Evolutionary conservation across 2,113 vertebrate genomes (phyloP).

Genomic region (Macaca mulatta): DNA sequence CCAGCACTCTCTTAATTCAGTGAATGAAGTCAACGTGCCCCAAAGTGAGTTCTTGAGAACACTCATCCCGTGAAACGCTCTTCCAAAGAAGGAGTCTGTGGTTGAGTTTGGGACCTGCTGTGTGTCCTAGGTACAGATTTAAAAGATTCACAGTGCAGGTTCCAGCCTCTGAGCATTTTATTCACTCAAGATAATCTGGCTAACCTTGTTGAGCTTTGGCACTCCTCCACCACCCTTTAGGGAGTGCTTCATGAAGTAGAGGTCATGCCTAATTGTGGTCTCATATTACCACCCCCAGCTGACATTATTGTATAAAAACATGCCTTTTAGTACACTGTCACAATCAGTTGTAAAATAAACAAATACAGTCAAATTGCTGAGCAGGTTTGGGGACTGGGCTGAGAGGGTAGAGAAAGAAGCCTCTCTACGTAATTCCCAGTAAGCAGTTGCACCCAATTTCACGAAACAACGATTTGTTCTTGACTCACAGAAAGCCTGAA

Average conservation of each 20-base stretch:
- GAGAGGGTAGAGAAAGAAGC: background rate
- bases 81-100: background rate
- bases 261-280: background rate
- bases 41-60: background rate
- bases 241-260: background rate
- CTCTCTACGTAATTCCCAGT: background rate
- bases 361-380: background rate
- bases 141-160: background rate
- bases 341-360: background rate
- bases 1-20: background rate
- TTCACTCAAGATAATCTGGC: background rate
- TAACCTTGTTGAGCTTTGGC: background rate
- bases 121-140: background rate
- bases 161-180: background rate
- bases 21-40: background rate
- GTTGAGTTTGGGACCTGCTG: background rate
- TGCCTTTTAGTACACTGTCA: background rate
- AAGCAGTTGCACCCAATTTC: background rate
- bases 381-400: background rate
- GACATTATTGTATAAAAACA: background rate
- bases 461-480: background rate
- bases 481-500: slow-evolving; percentile 31
- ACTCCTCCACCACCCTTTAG: background rate
- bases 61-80: background rate
- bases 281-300: background rate